Percentiles rank a stretch among this genome's conserved stretches.
These are phyloP conservation scores for Gryon sp. DNA, from an alignment of 1,140 invertebrate species.

Conservation along the genomic window DNA sequence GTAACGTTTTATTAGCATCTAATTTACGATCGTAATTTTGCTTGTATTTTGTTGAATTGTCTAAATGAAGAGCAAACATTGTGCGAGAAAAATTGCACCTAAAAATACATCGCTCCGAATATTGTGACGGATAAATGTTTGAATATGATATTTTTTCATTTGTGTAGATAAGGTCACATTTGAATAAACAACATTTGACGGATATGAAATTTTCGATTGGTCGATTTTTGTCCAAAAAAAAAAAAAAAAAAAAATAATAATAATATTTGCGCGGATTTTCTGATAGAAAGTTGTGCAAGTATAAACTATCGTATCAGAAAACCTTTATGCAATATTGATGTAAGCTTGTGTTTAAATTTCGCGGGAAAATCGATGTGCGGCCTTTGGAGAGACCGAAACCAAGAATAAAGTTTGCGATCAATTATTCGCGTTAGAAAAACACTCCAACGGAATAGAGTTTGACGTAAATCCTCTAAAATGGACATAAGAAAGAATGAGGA, in stretches of 20 bases:
- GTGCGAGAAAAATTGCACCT: slow-evolving; percentile 39
- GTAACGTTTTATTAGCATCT: slow-evolving; percentile 28
- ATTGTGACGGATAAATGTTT: no score
- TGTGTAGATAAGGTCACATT: no score
- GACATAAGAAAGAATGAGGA: slow-evolving; percentile 12
- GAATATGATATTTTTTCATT: no score
- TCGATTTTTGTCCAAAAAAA: no score
- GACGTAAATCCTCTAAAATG: background rate
- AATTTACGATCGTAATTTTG: slow-evolving; percentile 25
- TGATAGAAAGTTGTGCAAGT: no score
- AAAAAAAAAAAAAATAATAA: no score
- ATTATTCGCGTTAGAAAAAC: slow-evolving; percentile 23
- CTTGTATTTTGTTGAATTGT: no score
- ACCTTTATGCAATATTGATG: no score
- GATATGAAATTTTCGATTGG: no score
- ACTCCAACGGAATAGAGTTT: background rate
- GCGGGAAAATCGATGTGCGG: background rate
- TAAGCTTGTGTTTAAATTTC: no score
- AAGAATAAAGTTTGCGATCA: slow-evolving; percentile 8
- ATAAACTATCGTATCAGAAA: no score
- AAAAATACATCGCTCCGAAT: slow-evolving; percentile 37
- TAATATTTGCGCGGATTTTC: background rate
- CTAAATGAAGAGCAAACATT: no score
- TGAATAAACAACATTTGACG: slow-evolving; percentile 22
- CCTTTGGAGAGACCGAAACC: background rate